These are phyloP conservation scores for Cantharis nigra DNA, from an alignment of 2,888 invertebrate genomes.

Conservation along the genomic window DNA sequence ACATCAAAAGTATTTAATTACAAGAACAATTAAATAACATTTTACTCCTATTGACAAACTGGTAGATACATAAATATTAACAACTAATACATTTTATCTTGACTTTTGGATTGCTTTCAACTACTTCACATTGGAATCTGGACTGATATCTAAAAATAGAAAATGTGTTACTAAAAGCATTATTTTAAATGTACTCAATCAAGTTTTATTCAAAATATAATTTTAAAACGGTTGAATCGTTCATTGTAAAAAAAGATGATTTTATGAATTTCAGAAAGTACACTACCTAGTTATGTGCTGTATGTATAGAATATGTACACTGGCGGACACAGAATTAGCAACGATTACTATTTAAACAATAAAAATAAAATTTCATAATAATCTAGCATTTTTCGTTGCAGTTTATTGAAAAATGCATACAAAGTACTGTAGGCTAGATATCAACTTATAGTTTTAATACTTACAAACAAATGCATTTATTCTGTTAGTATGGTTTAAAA, in stretches of 20 bases:
- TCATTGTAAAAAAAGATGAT: too few relatives aligned
- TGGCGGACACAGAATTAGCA: too few relatives aligned
- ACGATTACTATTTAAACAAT: too few relatives aligned
- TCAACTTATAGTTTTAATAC: too few relatives aligned
- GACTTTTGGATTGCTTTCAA: neutral
- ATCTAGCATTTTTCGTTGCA: too few relatives aligned
- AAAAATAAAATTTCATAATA: too few relatives aligned
- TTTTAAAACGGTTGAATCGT: too few relatives aligned
- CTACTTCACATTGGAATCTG: neutral
- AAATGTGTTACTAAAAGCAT: neutral
- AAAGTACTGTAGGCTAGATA: too few relatives aligned
- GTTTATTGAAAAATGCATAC: too few relatives aligned
- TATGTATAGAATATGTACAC: neutral
- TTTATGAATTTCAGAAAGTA: too few relatives aligned
- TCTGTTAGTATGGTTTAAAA: too few relatives aligned
- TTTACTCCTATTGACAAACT: neutral
- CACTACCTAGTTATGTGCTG: neutral
- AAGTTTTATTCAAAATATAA: neutral
- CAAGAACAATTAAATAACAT: neutral
- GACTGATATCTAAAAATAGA: neutral
- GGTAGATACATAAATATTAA: neutral
- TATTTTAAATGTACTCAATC: neutral
- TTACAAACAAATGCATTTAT: too few relatives aligned
- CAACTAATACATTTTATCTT: neutral
- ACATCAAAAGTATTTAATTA: neutral